These are phyloP conservation scores for Tricholaema leucomelas DNA, from an alignment of 2,113 vertebrate genomes.

Conservation along the genomic window DNA sequence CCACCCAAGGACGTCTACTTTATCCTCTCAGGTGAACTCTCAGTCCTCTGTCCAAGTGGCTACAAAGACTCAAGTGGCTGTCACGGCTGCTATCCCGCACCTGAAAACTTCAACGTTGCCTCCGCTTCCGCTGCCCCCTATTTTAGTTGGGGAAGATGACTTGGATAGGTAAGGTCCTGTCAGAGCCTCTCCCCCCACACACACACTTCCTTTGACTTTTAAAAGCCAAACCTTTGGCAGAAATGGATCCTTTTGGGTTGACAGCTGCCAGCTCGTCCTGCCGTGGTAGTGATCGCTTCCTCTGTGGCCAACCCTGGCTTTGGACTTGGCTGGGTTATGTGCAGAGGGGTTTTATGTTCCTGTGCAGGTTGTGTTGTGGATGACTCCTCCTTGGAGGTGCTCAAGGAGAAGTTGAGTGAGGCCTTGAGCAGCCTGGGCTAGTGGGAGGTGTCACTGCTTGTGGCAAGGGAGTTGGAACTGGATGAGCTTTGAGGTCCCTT, in stretches of 20 bases:
- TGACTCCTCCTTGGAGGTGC: too few species aligned
- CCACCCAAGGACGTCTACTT: constrained; percentile 77
- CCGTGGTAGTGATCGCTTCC: not conserved
- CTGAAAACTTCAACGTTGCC: constrained; percentile 96
- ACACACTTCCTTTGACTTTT: not conserved
- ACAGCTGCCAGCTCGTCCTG: not conserved
- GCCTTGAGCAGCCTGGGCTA: too few species aligned
- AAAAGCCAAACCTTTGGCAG: not conserved
- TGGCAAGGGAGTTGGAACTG: too few species aligned
- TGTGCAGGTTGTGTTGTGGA: not conserved
- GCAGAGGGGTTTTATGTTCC: not conserved
- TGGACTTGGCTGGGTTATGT: not conserved
- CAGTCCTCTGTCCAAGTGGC: constrained; percentile 79
- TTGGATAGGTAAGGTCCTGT: constrained; percentile 88
- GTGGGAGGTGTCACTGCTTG: too few species aligned
- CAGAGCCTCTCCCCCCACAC: not conserved
- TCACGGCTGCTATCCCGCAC: constrained; percentile 81
- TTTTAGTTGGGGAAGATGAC: constrained; percentile 89
- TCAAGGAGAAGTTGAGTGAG: too few species aligned
- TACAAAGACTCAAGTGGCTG: constrained; percentile 77
- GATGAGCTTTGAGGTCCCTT: too few species aligned
- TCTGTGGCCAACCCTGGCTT: rapidly evolving
- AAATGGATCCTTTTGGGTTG: not conserved
- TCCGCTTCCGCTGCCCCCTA: constrained; percentile 90
- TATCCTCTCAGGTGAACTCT: constrained; percentile 83